Evolutionary conservation across 2,888 invertebrate genomes (phyloP).

Genomic region (Pseudococcus longispinus): DNA sequence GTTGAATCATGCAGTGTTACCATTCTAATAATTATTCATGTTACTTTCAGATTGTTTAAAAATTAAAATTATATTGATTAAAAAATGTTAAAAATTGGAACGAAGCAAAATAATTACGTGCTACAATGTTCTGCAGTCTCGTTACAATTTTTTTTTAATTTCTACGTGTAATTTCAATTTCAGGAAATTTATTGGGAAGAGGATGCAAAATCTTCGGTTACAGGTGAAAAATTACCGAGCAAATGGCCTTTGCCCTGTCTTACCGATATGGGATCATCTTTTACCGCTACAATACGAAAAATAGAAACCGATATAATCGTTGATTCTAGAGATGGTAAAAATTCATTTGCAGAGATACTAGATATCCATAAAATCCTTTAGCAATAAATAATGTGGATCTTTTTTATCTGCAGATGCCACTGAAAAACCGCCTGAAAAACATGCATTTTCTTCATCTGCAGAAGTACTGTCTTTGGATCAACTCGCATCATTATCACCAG

Average conservation of each 20-base stretch:
- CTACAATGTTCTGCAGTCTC: too few species aligned
- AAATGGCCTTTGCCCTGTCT: background rate
- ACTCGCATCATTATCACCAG: slow-evolving; percentile 61
- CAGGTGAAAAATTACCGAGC: background rate
- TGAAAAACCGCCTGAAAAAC: background rate
- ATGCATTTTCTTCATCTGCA: background rate
- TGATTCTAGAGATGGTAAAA: background rate
- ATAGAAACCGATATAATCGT: slow-evolving; percentile 34
- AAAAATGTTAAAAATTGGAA: too few species aligned
- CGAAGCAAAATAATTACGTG: too few species aligned
- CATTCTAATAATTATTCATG: background rate
- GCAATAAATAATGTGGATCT: background rate
- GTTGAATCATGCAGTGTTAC: background rate
- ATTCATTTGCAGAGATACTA: too few species aligned
- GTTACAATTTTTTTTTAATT: too few species aligned
- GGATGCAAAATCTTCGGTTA: background rate
- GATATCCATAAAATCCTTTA: background rate
- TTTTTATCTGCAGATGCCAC: background rate
- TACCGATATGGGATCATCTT: background rate
- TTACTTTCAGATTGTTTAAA: too few species aligned
- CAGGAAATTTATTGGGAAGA: slow-evolving; percentile 35
- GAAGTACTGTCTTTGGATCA: background rate
- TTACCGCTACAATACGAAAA: slow-evolving; percentile 20
- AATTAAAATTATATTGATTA: too few species aligned
- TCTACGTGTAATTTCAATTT: background rate